A percentile compares a stretch with the other conserved stretches of the same genome.
These are phyloP conservation scores for Eleginops maclovinus DNA, from an alignment of 2,113 vertebrate genomes.

Conservation along the genomic window DNA sequence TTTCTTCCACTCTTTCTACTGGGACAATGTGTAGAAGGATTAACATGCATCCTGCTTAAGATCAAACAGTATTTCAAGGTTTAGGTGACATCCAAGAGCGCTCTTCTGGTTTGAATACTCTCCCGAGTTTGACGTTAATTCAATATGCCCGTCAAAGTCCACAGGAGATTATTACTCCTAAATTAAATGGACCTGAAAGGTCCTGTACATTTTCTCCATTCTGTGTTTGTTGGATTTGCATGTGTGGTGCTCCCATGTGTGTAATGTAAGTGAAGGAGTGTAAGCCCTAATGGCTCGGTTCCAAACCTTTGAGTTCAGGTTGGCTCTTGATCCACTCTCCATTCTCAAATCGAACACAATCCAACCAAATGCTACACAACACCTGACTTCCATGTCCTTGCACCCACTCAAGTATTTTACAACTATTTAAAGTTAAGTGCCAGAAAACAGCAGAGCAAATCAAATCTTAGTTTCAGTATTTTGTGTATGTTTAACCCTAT, in stretches of 20 bases:
- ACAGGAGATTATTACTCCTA: conserved; percentile 68
- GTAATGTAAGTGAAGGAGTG: conserved; percentile 17
- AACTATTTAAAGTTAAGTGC: conserved; percentile 2
- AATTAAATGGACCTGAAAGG: conserved; percentile 66
- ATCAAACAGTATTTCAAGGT: conserved; percentile 40
- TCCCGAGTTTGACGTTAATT: conserved; percentile 62
- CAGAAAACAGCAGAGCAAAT: conserved; percentile 9
- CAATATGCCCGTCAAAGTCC: conserved; percentile 57
- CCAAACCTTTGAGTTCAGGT: conserved; percentile 54
- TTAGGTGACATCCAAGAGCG: conserved; percentile 39
- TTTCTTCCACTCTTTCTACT: conserved; percentile 18
- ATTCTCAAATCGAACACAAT: conserved; percentile 32
- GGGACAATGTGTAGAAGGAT: conserved; percentile 29
- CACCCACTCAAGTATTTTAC: conserved; percentile 35
- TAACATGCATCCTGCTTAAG: conserved; percentile 33
- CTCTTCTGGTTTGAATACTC: conserved; percentile 50
- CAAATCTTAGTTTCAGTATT: background rate
- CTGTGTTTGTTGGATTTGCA: conserved; percentile 13
- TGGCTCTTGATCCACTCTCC: conserved; percentile 54
- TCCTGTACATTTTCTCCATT: conserved; percentile 12
- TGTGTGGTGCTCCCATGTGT: conserved; percentile 16
- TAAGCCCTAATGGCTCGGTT: conserved; percentile 38
- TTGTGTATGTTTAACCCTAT: background rate
- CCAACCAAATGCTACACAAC: conserved; percentile 45
- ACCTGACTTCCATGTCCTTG: conserved; percentile 29